Percentiles rank a stretch among this genome's conserved stretches.
Evolutionary conservation across 2,113 vertebrate species (phyloP).

Genomic region (Anhinga rufa): DNA sequence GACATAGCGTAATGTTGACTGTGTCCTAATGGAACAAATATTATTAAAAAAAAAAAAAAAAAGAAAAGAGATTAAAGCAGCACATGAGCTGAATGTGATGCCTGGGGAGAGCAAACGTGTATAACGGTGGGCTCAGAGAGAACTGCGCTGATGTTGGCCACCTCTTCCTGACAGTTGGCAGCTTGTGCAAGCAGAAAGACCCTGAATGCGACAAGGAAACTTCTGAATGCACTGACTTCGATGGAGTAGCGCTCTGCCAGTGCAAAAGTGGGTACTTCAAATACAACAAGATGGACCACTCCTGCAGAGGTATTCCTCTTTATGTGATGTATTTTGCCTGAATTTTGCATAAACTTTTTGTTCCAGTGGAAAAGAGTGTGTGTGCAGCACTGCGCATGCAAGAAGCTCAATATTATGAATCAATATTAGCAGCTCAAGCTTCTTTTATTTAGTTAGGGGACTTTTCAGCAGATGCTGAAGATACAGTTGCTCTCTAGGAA

Average conservation of each 20-base stretch:
- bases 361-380: neutral
- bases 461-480: neutral
- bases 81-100: neutral
- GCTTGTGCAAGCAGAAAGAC: constrained; percentile 83
- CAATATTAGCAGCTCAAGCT: constrained; percentile 16
- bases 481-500: constrained; percentile 42
- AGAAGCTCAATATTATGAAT: neutral
- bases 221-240: constrained; percentile 80
- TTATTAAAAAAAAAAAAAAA: neutral
- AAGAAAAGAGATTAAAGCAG: neutral
- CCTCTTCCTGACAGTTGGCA: constrained; percentile 74
- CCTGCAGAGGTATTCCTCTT: constrained; percentile 82
- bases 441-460: neutral
- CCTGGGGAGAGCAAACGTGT: neutral
- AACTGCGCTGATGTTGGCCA: neutral
- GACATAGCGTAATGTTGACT: neutral
- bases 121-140: neutral
- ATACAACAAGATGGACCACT: constrained; percentile 86
- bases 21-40: neutral
- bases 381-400: neutral
- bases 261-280: constrained; percentile 92
- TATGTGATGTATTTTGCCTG: neutral
- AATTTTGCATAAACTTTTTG: neutral
- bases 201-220: constrained; percentile 84
- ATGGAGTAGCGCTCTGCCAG: constrained; percentile 80